A percentile compares a stretch with the other conserved stretches of the same genome.
Conservation (phyloP, 2,113 vertebrate species). For the Trematomus loennbergii region DNA sequence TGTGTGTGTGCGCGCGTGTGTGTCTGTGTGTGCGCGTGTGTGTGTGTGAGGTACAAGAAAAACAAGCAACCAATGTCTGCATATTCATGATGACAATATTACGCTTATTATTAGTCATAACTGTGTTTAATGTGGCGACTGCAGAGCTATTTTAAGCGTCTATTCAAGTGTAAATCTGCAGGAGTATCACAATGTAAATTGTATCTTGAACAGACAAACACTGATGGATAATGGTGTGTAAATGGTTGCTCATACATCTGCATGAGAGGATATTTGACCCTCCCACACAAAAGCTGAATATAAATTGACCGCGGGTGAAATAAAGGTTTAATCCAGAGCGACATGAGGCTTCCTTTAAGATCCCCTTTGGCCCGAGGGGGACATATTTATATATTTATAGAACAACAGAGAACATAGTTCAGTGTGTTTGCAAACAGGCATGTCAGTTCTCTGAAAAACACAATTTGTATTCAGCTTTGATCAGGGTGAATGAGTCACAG, state of each 20-base stretch:
- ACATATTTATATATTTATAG: constrained; percentile 49
- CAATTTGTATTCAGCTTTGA: neutral
- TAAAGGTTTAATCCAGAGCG: constrained; percentile 25
- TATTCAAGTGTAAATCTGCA: no score
- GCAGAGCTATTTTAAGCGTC: neutral
- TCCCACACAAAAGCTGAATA: constrained; percentile 3
- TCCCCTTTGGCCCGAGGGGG: constrained; percentile 2
- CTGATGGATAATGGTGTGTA: neutral
- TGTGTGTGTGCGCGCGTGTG: no score
- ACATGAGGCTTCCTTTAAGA: constrained; percentile 11
- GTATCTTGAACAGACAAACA: no score
- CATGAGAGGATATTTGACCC: constrained; percentile 4
- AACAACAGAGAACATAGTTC: neutral
- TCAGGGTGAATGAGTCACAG: no score
- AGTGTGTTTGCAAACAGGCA: constrained; percentile 4
- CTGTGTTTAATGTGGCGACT: neutral
- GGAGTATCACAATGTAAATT: no score
- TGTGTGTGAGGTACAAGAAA: no score
- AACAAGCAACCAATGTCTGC: no score
- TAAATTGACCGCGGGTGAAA: neutral
- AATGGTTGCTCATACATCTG: constrained; percentile 9
- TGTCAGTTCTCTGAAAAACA: neutral
- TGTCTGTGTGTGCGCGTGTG: no score
- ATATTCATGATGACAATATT: no score
- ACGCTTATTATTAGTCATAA: no score